These are phyloP conservation scores for Platycercus adscitus DNA, from an alignment of 2,113 vertebrate species.

Conservation along the genomic window DNA sequence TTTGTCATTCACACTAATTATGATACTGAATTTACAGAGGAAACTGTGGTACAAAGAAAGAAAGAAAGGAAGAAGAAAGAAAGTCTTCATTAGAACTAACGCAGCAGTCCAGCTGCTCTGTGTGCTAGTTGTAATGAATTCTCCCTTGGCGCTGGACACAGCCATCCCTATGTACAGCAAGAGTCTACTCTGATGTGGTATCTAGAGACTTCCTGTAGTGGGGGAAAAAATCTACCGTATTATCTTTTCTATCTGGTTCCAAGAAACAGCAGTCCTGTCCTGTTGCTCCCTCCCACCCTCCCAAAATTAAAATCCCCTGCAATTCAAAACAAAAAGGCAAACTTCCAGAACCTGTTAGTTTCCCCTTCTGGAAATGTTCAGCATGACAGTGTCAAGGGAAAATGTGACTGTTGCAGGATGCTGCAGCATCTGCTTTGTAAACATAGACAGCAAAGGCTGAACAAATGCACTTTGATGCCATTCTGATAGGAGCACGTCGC, in stretches of 20 bases:
- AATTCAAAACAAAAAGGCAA: not conserved
- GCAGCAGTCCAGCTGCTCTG: conserved; percentile 69
- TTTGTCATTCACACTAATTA: conserved; percentile 74
- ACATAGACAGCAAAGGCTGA: not conserved
- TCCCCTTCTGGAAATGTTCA: conserved; percentile 21
- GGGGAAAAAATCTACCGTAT: not conserved
- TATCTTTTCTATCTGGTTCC: not conserved
- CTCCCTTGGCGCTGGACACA: not conserved
- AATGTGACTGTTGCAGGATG: not conserved
- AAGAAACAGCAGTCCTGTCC: not conserved
- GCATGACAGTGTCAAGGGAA: not conserved
- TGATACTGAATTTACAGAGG: conserved; percentile 76
- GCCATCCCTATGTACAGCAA: not conserved
- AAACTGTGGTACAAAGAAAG: conserved; percentile 71
- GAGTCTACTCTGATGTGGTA: not conserved
- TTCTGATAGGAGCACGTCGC: not conserved
- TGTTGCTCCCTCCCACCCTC: too few relatives aligned
- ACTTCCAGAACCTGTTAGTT: not conserved
- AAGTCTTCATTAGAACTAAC: conserved; percentile 40
- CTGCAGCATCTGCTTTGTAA: conserved; percentile 47
- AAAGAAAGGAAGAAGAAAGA: conserved; percentile 31
- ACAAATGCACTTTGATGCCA: not conserved
- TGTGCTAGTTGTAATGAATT: conserved; percentile 29
- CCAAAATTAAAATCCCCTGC: not conserved
- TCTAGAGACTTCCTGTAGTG: conserved; percentile 10